Evolutionary conservation across 2,797 vertebrate species (phyloP).

Genomic region (Furcifer pardalis): DNA sequence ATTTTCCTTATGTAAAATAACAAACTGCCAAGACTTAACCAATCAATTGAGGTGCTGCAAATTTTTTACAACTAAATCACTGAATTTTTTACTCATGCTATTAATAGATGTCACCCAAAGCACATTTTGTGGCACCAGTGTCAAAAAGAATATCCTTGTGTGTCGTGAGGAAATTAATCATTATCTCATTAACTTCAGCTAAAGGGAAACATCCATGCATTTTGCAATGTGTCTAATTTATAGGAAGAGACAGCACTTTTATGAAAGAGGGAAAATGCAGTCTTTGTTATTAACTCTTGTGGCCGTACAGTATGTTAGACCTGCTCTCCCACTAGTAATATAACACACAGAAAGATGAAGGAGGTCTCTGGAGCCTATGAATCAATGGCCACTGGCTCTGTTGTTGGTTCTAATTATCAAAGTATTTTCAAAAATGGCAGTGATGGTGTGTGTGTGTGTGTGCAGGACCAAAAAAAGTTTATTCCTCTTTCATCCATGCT

Average conservation of each 20-base stretch:
- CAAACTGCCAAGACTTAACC: not conserved
- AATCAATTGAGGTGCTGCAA: conserved; percentile 14
- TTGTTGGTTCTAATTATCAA: not conserved
- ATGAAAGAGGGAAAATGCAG: not conserved
- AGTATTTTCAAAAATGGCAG: not conserved
- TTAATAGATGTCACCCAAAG: conserved; percentile 41
- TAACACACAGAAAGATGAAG: not conserved
- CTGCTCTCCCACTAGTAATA: not conserved
- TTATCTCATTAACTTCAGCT: conserved; percentile 27
- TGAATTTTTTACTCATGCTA: conserved; percentile 16
- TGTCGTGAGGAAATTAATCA: conserved; percentile 25
- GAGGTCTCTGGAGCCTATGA: not conserved
- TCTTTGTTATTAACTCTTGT: not conserved
- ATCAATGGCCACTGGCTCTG: not conserved
- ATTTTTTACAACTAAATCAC: conserved; percentile 25
- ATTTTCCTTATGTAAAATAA: not conserved
- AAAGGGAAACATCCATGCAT: conserved; percentile 15
- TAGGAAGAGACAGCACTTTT: not conserved
- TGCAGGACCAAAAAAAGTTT: not conserved
- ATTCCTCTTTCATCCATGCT: not conserved
- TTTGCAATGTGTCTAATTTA: conserved; percentile 8
- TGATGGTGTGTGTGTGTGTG: not conserved
- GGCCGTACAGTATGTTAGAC: not conserved
- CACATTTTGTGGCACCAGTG: conserved; percentile 16
- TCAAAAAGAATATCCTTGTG: conserved; percentile 4